Evolutionary conservation across 2,797 vertebrate species (phyloP), one percentile per base, ranked within the genome.

Genomic region (Anabacerthia variegaticeps): DNA sequence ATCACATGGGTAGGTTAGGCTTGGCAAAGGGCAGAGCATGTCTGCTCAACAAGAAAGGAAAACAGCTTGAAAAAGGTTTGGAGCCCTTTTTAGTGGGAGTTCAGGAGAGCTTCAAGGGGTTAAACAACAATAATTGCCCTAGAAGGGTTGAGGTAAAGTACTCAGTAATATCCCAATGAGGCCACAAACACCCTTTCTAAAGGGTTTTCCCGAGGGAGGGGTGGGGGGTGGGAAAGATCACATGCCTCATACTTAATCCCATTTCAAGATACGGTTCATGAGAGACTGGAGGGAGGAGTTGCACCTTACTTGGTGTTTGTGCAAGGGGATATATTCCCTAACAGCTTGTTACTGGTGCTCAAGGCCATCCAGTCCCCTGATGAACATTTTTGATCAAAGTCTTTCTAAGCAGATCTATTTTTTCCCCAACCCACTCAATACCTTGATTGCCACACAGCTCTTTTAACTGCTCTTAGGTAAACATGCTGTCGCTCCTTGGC

Each of bases 401-500:
- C 73, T 94, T 91, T 66, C 84, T 65, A 67, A 91, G 88, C 83
- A 3, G 90, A 96, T 96, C 96, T 97, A 96, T 97, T 97, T 97
- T 96, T 81, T 96, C 88, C 94, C 95, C 88, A 80, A 8, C 94
- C 91, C 74, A 91, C 94, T 96, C 92, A 52, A 87, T 95, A 94
- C 94, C 94, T 97, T 97, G 96, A 96, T 96, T 95, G 94, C 93
- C 83, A 82, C 91, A 75, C 59, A 81, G 93, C 92, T 94, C 94
- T 95, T 97, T 96, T 96, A 95, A 94, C 96, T 89, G 91, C 91
- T 96, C 79, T 37, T 87, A 95, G 95, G 94, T 97, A 97, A 97
- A 97, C 94, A 95, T 9, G 61, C 88, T 90, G 94, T 80, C 16
- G 0, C 85, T 95, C 80, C 89, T 78, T 95, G 91, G 96, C 96